Base-by-base conservation (phyloP, 1,140 invertebrate species). In the Ylistrum balloti region DNA sequence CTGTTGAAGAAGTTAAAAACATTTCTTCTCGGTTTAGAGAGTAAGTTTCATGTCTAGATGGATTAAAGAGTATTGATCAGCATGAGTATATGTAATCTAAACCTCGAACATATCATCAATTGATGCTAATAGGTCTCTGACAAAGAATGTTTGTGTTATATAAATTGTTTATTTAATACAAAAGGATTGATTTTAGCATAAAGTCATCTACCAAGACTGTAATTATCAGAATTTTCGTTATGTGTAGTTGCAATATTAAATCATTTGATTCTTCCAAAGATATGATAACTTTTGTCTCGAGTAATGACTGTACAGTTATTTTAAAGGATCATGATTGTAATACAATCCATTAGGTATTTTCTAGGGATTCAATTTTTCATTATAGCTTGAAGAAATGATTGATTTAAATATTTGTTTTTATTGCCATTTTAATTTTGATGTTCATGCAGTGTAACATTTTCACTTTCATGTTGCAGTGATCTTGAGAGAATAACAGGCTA, bases 401-500 rank as follows among this genome's bases (percentile, higher is more conserved):
- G 17, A 9, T 1, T 45, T 9, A 34, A 9, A 9, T 9, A 11
- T n/a, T 90, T 88, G 10, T 7, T 88, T 56, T 34, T 89, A 87
- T n/a, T 38, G n/a, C 38, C 22, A 11, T 35, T 13, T 34, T 11
- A 33, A 20, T 35, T 28, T n/a, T 85, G 88, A 20, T 33, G 5
- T 85, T 5, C 33, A 38, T 38, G 13, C 13, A 45, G 7, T 45
- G 41, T 1, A 45, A 45, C 41, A 45, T 45, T 45, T 45, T 17
- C 13, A 5, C 13, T 38, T 15, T 17, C 56, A 28, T 91, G 93
- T 95, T 96, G 86, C 92, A 98, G 98, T 92, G 97, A 97, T 85
- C 96, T 99, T 33, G 97, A 97, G 0, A 98, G 98, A 94, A 98
- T 99, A 0, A 99, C 98, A 0, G 98, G 98, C 33, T 98, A 98